A percentile compares a stretch with the other conserved stretches of the same genome.
These are phyloP conservation scores for Odontesthes bonariensis DNA, from an alignment of 2,113 vertebrate species.

Conservation along the genomic window DNA sequence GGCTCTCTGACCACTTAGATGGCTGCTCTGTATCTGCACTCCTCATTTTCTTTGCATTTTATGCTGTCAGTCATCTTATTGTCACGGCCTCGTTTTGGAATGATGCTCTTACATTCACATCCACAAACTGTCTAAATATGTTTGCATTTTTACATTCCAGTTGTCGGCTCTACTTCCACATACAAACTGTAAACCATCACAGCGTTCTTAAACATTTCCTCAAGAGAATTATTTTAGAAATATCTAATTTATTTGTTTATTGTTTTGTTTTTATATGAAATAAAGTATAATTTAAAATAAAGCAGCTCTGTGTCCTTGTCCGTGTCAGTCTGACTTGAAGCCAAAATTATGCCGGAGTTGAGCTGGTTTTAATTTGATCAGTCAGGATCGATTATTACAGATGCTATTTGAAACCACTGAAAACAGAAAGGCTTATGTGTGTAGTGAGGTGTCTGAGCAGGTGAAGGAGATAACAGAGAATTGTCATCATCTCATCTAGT, in stretches of 20 bases:
- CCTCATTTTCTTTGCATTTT: slow-evolving; percentile 17
- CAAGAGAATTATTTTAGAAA: slow-evolving; percentile 85
- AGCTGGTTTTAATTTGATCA: not conserved
- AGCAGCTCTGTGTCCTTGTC: slow-evolving; percentile 4
- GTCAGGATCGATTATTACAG: not conserved
- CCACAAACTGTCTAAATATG: slow-evolving; percentile 24
- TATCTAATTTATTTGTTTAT: slow-evolving; percentile 88
- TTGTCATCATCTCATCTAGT: too few relatives aligned
- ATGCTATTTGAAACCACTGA: not conserved
- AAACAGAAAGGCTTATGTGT: not conserved
- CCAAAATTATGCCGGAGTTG: too few relatives aligned
- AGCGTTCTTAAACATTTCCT: slow-evolving; percentile 73
- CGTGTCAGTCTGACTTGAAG: not conserved
- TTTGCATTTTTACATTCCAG: slow-evolving; percentile 66
- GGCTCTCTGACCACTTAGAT: not conserved
- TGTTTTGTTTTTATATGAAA: slow-evolving; percentile 87
- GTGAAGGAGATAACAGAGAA: not conserved
- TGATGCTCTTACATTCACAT: slow-evolving; percentile 15
- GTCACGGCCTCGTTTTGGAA: slow-evolving; percentile 18
- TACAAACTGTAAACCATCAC: slow-evolving; percentile 56
- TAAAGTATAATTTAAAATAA: slow-evolving; percentile 87
- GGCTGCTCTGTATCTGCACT: slow-evolving; percentile 10
- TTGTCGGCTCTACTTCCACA: slow-evolving; percentile 33
- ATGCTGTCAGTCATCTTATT: slow-evolving; percentile 8
- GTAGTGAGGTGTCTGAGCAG: not conserved